phyloP scores from a whole-genome alignment of 1,140 invertebrate genomes.

The Eubasilissa regina region DNA sequence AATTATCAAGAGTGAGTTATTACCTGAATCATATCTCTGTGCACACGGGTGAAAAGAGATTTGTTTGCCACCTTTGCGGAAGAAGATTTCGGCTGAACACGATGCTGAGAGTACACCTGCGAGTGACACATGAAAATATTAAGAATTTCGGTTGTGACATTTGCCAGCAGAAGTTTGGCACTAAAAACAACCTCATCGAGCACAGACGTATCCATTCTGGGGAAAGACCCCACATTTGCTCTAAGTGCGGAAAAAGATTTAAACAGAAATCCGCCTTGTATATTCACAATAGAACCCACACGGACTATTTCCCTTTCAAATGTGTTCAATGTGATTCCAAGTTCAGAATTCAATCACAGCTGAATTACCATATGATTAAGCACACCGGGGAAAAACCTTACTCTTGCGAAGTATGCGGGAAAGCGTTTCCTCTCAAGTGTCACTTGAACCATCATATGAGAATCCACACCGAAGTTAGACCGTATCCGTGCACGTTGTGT shows the following conservation, averaged over 20 bases:
- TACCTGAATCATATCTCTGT: conserved; percentile 76
- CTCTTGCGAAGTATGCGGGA: conserved; percentile 63
- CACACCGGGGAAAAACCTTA: conserved; percentile 70
- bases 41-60: conserved; percentile 62
- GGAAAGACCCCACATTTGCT: conserved; percentile 89
- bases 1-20: conserved; percentile 74
- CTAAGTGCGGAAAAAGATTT: conserved; percentile 88
- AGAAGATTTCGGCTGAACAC: conserved; percentile 56
- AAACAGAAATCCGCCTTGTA: conserved; percentile 79
- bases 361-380: conserved; percentile 73
- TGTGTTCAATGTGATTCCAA: conserved; percentile 58
- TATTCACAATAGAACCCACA: conserved; percentile 68
- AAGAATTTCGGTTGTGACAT: conserved; percentile 71
- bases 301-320: conserved; percentile 41
- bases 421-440: conserved; percentile 63
- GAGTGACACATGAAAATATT: conserved; percentile 70
- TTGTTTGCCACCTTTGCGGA: conserved; percentile 59
- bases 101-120: conserved; percentile 64
- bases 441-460: conserved; percentile 64
- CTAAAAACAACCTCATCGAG: conserved; percentile 67
- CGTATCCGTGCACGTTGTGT: conserved; percentile 74
- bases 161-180: conserved; percentile 67
- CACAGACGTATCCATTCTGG: conserved; percentile 77
- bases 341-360: conserved; percentile 62
- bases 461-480: conserved; percentile 71